A percentile compares a stretch with the other conserved stretches of the same genome.
Evolutionary conservation across 2,797 vertebrate genomes (phyloP).

Genomic region (Enteromius unitaeniatus): DNA sequence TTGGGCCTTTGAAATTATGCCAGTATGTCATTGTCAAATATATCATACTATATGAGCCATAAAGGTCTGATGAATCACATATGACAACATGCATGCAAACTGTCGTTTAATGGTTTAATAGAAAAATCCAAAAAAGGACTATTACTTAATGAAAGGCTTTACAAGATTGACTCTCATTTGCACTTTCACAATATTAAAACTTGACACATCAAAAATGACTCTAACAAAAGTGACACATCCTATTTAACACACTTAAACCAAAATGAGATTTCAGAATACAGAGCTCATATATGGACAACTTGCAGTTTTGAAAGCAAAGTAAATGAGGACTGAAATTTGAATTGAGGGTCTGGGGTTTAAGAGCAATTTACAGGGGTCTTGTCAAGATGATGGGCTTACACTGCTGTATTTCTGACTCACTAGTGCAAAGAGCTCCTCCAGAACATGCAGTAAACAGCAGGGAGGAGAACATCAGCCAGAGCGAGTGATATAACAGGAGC

Average conservation of each 20-base stretch:
- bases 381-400: slow-evolving; percentile 3
- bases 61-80: neutral
- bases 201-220: neutral
- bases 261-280: neutral
- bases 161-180: neutral
- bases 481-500: slow-evolving; percentile 1
- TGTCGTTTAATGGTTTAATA: neutral
- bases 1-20: neutral
- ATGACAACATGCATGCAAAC: neutral
- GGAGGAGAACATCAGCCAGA: slow-evolving; percentile 37
- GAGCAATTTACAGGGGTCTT: neutral
- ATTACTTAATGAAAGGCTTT: neutral
- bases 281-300: neutral
- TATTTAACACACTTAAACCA: neutral
- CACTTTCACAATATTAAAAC: neutral
- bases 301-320: neutral
- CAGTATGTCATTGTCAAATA: neutral
- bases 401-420: slow-evolving; percentile 24
- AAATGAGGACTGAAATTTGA: neutral
- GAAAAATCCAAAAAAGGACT: neutral
- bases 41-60: neutral
- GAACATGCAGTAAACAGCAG: slow-evolving; percentile 40
- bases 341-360: neutral
- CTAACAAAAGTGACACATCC: neutral
- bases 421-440: neutral